Conservation (phyloP, 2,888 invertebrate species). For the Myopa tessellatipennis region DNA sequence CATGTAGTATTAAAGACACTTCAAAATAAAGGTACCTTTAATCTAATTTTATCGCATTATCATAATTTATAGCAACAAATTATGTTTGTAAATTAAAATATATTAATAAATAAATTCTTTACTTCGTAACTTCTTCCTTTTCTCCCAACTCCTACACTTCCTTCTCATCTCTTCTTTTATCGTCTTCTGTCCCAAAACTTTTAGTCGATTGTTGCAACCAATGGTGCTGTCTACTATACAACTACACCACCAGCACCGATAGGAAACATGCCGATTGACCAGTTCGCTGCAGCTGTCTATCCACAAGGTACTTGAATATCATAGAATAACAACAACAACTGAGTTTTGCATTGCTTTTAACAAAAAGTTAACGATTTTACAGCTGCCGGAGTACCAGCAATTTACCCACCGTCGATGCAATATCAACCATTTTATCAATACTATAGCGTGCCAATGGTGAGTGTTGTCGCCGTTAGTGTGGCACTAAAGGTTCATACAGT, state of each 20-base stretch:
- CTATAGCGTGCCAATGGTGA: slow-evolving; percentile 70
- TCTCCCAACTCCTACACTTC: neutral
- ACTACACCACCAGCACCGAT: slow-evolving; percentile 69
- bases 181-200: slow-evolving; percentile 36
- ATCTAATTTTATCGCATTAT: no score
- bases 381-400: slow-evolving; percentile 68
- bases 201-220: slow-evolving; percentile 68
- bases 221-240: slow-evolving; percentile 69
- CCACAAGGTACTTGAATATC: slow-evolving; percentile 64
- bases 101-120: no score
- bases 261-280: slow-evolving; percentile 69
- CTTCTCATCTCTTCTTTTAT: neutral
- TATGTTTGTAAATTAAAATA: no score
- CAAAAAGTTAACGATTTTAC: slow-evolving; percentile 49
- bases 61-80: no score
- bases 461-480: no score
- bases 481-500: no score
- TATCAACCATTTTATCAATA: slow-evolving; percentile 70
- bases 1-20: no score
- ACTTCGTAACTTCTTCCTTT: neutral
- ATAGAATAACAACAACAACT: slow-evolving; percentile 39
- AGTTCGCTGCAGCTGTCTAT: slow-evolving; percentile 69
- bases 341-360: slow-evolving; percentile 42
- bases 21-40: no score
- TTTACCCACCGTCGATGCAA: slow-evolving; percentile 70